Percentiles rank a stretch among this genome's conserved stretches.
Evolutionary conservation across 92 coral and sea anemone species (phyloP).

Genomic region (Zoanthus gigantus): DNA sequence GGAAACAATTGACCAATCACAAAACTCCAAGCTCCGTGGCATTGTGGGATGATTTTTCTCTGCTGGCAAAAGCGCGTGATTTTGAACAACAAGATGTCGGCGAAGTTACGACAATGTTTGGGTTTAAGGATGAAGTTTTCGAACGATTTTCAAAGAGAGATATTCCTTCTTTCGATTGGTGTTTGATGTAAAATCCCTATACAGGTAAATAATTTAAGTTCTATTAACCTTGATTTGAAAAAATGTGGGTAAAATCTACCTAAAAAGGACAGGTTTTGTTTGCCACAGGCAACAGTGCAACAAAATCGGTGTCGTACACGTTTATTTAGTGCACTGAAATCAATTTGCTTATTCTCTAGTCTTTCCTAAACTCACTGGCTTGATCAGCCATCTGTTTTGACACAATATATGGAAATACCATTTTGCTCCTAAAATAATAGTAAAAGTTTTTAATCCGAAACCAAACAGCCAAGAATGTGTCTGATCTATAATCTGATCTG

Average conservation of each 20-base stretch:
- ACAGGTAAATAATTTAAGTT: conserved; percentile 73
- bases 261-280: conserved; percentile 38
- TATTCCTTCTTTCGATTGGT: conserved; percentile 71
- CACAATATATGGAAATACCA: neutral
- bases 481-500: neutral
- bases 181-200: conserved; percentile 69
- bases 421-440: no score
- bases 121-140: conserved; percentile 85
- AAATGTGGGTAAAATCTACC: conserved; percentile 25
- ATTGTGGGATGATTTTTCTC: conserved; percentile 95
- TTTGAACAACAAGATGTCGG: conserved; percentile 99
- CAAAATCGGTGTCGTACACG: conserved; percentile 25
- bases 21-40: conserved; percentile 54
- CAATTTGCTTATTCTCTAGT: conserved; percentile 20
- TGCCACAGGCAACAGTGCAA: conserved; percentile 41
- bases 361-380: neutral
- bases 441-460: no score
- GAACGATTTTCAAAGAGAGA: conserved; percentile 65
- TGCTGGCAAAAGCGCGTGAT: conserved; percentile 99
- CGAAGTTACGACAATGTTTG: conserved; percentile 66
- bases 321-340: conserved; percentile 1
- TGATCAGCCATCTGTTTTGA: neutral
- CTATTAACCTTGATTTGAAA: conserved; percentile 9
- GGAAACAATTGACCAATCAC: conserved; percentile 76
- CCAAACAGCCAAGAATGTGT: no score